Conservation (phyloP, 2,888 invertebrate genomes). For the Pollenia angustigena region DNA sequence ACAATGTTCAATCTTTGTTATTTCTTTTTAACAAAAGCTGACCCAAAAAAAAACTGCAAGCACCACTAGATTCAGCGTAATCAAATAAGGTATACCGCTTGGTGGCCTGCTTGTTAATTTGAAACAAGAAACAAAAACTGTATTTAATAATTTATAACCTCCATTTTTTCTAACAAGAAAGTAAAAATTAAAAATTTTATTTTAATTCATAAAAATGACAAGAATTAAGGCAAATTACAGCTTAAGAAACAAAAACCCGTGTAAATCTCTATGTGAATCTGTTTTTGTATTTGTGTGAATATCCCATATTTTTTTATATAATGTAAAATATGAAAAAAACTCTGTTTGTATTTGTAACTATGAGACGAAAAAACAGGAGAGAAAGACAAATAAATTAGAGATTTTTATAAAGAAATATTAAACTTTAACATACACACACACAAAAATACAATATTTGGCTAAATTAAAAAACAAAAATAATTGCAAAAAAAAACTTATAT, state of each 20-base stretch:
- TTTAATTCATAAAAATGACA: background rate
- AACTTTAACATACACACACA: no score
- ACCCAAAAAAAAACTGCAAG: no score
- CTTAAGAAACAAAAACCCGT: background rate
- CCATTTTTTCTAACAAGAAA: background rate
- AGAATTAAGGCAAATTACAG: background rate
- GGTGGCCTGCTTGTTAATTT: no score
- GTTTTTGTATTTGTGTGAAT: background rate
- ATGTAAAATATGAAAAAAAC: background rate
- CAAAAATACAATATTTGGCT: background rate
- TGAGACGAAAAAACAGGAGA: conserved; percentile 20
- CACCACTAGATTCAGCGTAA: no score
- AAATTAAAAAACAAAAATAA: background rate
- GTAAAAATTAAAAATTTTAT: background rate
- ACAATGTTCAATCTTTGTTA: no score
- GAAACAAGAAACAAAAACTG: no score
- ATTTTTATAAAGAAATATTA: background rate
- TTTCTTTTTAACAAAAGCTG: no score
- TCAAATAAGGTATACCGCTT: no score
- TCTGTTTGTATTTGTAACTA: background rate
- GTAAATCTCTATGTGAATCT: background rate
- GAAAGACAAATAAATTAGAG: conserved; percentile 30
- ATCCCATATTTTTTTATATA: background rate
- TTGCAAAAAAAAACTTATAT: conserved; percentile 15
- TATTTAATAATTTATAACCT: background rate